Percentiles rank a stretch among this genome's conserved stretches.
These are phyloP conservation scores for Pinna nobilis DNA, from an alignment of 1,140 invertebrate species.

Conservation along the genomic window DNA sequence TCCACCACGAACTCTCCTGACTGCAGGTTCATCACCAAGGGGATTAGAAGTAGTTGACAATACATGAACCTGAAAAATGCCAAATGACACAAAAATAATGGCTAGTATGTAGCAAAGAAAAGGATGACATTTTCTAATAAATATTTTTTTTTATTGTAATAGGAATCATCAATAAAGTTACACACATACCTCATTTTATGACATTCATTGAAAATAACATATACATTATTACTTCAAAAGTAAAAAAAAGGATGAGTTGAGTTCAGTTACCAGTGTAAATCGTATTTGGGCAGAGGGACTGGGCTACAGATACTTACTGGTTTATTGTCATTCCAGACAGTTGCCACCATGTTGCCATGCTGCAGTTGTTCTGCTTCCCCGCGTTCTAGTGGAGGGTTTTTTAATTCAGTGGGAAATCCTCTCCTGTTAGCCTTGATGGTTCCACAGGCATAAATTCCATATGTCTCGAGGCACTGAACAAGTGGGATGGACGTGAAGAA, in stretches of 20 bases:
- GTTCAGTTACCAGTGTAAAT: too few species aligned
- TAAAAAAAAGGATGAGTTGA: too few species aligned
- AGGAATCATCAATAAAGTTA: too few species aligned
- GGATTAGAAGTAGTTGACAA: not conserved
- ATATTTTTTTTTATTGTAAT: too few species aligned
- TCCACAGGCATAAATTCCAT: slow-evolving; percentile 24
- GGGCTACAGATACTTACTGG: slow-evolving; percentile 4
- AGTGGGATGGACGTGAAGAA: too few species aligned
- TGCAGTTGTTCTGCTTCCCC: slow-evolving; percentile 21
- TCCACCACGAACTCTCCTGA: slow-evolving; percentile 1
- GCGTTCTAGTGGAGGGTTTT: slow-evolving; percentile 5
- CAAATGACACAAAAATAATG: not conserved
- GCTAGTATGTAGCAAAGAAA: too few species aligned
- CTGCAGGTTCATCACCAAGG: not conserved
- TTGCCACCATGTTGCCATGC: slow-evolving; percentile 9
- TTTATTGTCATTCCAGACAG: slow-evolving; percentile 20
- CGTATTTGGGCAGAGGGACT: too few species aligned
- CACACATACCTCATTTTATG: too few species aligned
- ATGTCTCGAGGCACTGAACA: too few species aligned
- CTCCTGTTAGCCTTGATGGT: slow-evolving; percentile 13
- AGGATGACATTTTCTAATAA: too few species aligned
- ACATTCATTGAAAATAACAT: too few species aligned
- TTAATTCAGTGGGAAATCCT: slow-evolving; percentile 1
- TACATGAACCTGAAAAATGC: not conserved
- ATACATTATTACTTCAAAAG: too few species aligned